phyloP scores from a whole-genome alignment of 1,140 invertebrate species.

The Limonius californicus region DNA sequence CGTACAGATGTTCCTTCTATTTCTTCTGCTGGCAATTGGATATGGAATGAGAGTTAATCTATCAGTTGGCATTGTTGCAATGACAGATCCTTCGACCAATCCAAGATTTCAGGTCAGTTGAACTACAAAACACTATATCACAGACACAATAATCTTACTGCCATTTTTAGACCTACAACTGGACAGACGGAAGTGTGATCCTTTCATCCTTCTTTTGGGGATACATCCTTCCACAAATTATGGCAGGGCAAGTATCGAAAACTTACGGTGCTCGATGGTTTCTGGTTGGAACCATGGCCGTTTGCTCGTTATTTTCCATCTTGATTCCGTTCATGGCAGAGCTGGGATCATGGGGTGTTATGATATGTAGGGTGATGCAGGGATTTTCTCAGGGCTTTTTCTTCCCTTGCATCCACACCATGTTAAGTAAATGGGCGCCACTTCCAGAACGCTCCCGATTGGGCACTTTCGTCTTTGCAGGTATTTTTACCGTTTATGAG shows the following conservation, averaged over 20 bases:
- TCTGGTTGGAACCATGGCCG: constrained; percentile 54
- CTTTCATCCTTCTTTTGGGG: constrained; percentile 67
- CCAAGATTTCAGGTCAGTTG: constrained; percentile 20
- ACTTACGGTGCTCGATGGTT: constrained; percentile 60
- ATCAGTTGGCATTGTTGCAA: constrained; percentile 63
- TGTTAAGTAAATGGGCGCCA: constrained; percentile 76
- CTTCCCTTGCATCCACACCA: constrained; percentile 72
- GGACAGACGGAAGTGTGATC: constrained; percentile 52
- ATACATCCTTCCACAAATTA: constrained; percentile 55
- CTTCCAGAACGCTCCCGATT: constrained; percentile 55
- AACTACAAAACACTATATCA: neutral
- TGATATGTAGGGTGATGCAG: constrained; percentile 62
- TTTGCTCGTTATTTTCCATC: constrained; percentile 51
- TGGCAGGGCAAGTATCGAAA: constrained; percentile 64
- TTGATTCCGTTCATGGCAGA: constrained; percentile 48
- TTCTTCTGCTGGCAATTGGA: constrained; percentile 56
- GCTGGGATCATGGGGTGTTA: constrained; percentile 57
- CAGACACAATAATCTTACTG: constrained; percentile 16
- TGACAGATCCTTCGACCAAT: constrained; percentile 50
- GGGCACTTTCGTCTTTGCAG: constrained; percentile 58
- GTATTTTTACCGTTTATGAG: constrained; percentile 45
- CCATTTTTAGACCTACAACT: constrained; percentile 45
- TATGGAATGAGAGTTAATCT: constrained; percentile 61
- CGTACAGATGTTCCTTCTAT: constrained; percentile 56
- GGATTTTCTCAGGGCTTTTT: constrained; percentile 76